phyloP scores from a whole-genome alignment of 2,113 vertebrate species.

The Eclectus roratus region DNA sequence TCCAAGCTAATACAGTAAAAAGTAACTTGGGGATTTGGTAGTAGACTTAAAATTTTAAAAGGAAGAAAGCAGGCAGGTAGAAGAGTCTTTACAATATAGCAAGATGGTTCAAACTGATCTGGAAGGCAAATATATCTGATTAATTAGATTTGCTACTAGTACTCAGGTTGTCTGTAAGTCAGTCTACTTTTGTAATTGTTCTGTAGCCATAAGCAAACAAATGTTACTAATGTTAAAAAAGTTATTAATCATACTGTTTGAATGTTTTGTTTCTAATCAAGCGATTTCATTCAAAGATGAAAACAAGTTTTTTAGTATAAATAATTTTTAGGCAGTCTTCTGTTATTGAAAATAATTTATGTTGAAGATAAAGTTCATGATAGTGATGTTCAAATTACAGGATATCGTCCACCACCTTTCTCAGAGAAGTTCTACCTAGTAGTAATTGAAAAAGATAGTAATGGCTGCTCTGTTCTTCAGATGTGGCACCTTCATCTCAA shows the following conservation, averaged over 20 bases:
- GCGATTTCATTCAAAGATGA: not conserved
- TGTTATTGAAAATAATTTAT: not conserved
- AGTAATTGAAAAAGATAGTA: constrained; percentile 92
- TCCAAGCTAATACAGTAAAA: not conserved
- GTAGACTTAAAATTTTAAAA: not conserved
- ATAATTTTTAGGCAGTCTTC: not conserved
- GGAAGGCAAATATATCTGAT: not conserved
- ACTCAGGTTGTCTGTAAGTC: not conserved
- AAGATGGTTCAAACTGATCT: not conserved
- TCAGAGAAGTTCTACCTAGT: constrained; percentile 98
- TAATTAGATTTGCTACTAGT: not conserved
- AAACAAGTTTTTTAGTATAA: accelerated
- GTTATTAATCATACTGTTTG: not conserved
- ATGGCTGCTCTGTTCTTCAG: constrained; percentile 87
- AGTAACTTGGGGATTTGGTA: not conserved
- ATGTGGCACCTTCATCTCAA: constrained; percentile 99
- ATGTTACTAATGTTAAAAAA: not conserved
- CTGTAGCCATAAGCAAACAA: not conserved
- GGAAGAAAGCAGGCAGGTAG: not conserved
- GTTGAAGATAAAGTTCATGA: not conserved
- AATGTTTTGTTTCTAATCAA: not conserved
- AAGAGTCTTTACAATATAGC: not conserved
- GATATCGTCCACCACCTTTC: constrained; percentile 90
- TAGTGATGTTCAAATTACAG: constrained; percentile 67
- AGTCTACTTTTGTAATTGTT: not conserved